A percentile compares a stretch with the other conserved stretches of the same genome.
These are phyloP conservation scores for Teinopalpus imperialis DNA, from an alignment of 2,888 invertebrate genomes.

Conservation along the genomic window DNA sequence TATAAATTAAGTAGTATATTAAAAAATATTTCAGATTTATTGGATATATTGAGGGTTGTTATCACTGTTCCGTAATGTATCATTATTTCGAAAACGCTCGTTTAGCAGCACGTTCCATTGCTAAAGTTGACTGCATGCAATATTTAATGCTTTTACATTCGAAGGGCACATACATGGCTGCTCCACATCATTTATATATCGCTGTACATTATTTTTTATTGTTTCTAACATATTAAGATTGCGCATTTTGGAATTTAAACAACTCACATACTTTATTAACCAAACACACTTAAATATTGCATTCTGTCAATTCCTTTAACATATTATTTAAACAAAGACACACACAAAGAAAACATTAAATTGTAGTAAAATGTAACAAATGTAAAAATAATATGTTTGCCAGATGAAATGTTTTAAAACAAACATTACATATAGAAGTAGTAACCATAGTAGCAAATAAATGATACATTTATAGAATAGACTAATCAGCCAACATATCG, in stretches of 20 bases:
- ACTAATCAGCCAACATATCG: not conserved
- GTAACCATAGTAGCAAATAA: not conserved
- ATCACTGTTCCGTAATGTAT: slow-evolving; percentile 58
- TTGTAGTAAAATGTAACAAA: not conserved
- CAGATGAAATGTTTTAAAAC: not conserved
- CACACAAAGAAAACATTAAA: slow-evolving; percentile 18
- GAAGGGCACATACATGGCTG: slow-evolving; percentile 63
- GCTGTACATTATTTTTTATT: slow-evolving; percentile 54
- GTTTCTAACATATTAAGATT: slow-evolving; percentile 55
- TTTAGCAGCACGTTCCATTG: slow-evolving; percentile 75
- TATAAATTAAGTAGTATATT: slow-evolving; percentile 12
- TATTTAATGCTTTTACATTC: slow-evolving; percentile 75
- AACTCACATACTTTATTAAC: slow-evolving; percentile 47
- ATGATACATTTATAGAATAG: slow-evolving; percentile 5
- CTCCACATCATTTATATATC: slow-evolving; percentile 55
- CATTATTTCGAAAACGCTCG: slow-evolving; percentile 67
- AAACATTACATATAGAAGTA: slow-evolving; percentile 14
- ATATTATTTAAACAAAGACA: slow-evolving; percentile 29
- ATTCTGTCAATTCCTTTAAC: slow-evolving; percentile 67
- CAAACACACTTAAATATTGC: slow-evolving; percentile 77
- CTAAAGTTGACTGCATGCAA: slow-evolving; percentile 81
- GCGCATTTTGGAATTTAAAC: slow-evolving; percentile 58
- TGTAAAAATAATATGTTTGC: slow-evolving; percentile 6
- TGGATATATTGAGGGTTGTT: slow-evolving; percentile 52
- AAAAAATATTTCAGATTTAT: slow-evolving; percentile 37